Conservation (phyloP, 2,113 vertebrate genomes). For the Hiodon alosoides region DNA sequence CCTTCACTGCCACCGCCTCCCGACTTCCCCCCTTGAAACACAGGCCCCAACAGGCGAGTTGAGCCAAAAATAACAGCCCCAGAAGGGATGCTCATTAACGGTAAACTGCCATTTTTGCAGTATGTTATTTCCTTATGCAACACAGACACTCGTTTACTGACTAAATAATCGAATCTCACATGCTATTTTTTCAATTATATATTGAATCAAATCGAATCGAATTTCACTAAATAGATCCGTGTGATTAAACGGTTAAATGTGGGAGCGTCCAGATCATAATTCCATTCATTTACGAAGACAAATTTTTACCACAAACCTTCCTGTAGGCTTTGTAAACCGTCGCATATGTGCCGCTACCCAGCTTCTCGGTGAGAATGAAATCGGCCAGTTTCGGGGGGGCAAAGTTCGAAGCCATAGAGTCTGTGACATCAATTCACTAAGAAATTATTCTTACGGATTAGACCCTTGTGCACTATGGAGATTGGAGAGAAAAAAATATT, state of each 20-base stretch:
- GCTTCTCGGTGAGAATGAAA: constrained; percentile 85
- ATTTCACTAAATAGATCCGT: background rate
- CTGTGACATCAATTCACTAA: constrained; percentile 28
- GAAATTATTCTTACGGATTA: background rate
- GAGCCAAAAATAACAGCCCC: background rate
- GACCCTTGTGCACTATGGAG: too few species aligned
- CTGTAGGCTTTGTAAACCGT: constrained; percentile 93
- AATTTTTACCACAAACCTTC: constrained; percentile 64
- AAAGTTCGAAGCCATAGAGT: constrained; percentile 55
- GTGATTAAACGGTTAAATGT: too few species aligned
- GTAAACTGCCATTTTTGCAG: too few species aligned
- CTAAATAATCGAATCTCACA: background rate
- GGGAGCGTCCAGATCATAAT: too few species aligned
- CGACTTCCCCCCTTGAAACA: constrained; percentile 70
- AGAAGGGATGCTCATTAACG: too few species aligned
- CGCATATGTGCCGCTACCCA: constrained; percentile 88
- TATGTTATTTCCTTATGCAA: too few species aligned
- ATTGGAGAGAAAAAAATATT: too few species aligned
- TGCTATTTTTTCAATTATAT: too few species aligned
- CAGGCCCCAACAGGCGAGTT: background rate
- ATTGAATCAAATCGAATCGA: background rate
- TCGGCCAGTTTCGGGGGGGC: constrained; percentile 79
- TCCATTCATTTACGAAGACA: background rate
- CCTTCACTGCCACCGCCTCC: constrained; percentile 92
- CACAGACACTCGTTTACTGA: background rate